These are phyloP conservation scores for Nyctibius bracteatus DNA, from an alignment of 2,113 vertebrate species.

Conservation along the genomic window DNA sequence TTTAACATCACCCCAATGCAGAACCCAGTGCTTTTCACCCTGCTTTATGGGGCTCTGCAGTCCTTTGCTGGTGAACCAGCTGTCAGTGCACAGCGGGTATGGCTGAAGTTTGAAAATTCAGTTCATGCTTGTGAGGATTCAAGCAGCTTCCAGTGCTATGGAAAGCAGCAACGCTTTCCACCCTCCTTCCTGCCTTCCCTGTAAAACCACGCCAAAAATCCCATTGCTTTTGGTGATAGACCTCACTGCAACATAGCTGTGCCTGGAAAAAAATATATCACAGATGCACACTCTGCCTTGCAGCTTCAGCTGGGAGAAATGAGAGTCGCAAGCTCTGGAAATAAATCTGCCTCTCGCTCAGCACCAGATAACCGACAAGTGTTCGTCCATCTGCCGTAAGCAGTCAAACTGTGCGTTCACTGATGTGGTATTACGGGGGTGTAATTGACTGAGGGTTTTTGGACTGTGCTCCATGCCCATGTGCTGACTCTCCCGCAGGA, in stretches of 20 bases:
- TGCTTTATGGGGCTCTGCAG: neutral
- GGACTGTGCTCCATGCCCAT: neutral
- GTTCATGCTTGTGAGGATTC: neutral
- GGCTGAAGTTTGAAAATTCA: neutral
- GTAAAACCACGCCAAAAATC: neutral
- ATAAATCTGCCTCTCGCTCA: slow-evolving; percentile 80
- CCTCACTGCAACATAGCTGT: slow-evolving; percentile 16
- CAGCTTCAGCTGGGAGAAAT: slow-evolving; percentile 80
- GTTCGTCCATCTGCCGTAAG: slow-evolving; percentile 88
- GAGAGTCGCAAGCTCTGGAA: slow-evolving; percentile 77
- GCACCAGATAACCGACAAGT: slow-evolving; percentile 83
- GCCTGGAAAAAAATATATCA: slow-evolving; percentile 41
- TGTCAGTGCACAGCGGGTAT: neutral
- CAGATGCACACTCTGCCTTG: slow-evolving; percentile 72
- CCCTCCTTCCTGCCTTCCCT: neutral
- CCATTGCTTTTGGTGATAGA: neutral
- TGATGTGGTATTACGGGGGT: slow-evolving; percentile 58
- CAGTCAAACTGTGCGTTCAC: slow-evolving; percentile 77
- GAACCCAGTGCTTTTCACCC: neutral
- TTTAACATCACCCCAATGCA: neutral
- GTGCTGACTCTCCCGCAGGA: neutral
- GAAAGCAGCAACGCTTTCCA: neutral
- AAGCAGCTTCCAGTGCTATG: neutral
- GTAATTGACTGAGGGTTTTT: slow-evolving; percentile 76
- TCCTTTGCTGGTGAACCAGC: neutral